A percentile compares a stretch with the other conserved stretches of the same genome.
Conservation (phyloP, 2,113 vertebrate species). For the Raphicerus campestris region DNA sequence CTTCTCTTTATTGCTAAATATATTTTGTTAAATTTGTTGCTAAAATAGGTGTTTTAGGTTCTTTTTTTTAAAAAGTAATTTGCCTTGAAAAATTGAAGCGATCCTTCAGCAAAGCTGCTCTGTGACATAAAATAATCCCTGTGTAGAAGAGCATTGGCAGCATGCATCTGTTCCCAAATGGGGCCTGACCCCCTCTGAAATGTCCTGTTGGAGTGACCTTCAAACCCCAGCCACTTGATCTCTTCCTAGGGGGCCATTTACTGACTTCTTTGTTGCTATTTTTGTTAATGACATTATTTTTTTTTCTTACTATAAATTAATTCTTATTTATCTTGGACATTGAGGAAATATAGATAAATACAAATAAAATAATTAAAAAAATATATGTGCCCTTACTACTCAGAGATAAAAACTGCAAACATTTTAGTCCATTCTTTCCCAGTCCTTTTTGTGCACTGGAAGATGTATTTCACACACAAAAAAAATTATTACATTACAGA, state of each 20-base stretch:
- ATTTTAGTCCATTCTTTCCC: background rate
- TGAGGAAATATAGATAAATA: background rate
- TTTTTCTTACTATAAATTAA: background rate
- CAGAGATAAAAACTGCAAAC: background rate
- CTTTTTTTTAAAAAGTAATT: background rate
- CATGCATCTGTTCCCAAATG: too few relatives aligned
- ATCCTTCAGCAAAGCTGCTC: background rate
- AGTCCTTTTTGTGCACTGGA: background rate
- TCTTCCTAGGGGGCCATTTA: background rate
- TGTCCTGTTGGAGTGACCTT: background rate
- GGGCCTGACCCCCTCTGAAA: background rate
- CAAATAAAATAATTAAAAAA: background rate
- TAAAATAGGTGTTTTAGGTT: background rate
- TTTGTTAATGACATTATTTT: background rate
- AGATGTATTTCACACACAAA: background rate
- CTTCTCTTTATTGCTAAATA: background rate
- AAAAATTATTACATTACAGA: fast-evolving
- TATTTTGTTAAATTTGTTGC: background rate
- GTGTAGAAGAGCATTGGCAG: background rate
- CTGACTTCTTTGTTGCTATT: background rate
- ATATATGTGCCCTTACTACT: too few relatives aligned
- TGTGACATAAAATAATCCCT: background rate
- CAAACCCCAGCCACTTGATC: background rate
- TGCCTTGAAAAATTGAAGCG: background rate
- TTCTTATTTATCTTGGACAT: background rate